phyloP scores from a whole-genome alignment of 2,797 vertebrate genomes.

The Pangasius djambal region DNA sequence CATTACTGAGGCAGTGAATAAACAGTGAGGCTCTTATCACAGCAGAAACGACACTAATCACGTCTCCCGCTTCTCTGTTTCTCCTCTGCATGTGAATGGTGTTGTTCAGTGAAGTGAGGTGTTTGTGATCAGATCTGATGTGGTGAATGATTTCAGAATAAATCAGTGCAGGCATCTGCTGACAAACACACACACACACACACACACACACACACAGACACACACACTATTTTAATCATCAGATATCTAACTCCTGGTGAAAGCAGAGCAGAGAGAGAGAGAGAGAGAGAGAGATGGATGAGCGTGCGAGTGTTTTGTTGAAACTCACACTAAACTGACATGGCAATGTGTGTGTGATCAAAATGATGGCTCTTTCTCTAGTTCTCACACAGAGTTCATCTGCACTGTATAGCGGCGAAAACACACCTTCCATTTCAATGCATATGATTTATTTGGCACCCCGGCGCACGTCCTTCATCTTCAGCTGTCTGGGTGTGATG shows the following conservation, averaged over 20 bases:
- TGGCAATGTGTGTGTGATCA: neutral
- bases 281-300: neutral
- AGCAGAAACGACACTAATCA: neutral
- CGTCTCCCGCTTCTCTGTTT: neutral
- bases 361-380: neutral
- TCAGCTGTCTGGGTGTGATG: slow-evolving; percentile 3
- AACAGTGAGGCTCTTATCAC: neutral
- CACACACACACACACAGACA: neutral
- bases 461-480: neutral
- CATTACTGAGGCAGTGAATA: neutral
- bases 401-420: neutral
- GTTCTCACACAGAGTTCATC: neutral
- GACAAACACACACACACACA: neutral
- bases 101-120: neutral
- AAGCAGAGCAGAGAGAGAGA: neutral
- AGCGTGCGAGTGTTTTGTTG: neutral
- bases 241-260: neutral
- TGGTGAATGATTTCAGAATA: slow-evolving; percentile 17
- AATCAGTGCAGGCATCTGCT: neutral
- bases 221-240: neutral
- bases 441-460: slow-evolving; percentile 14
- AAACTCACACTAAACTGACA: neutral
- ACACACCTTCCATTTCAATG: slow-evolving; percentile 12
- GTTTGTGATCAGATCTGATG: slow-evolving; percentile 2
- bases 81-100: neutral